Base-by-base conservation (phyloP, 2,888 invertebrate species). In the Drosophila heteroneura region DNA sequence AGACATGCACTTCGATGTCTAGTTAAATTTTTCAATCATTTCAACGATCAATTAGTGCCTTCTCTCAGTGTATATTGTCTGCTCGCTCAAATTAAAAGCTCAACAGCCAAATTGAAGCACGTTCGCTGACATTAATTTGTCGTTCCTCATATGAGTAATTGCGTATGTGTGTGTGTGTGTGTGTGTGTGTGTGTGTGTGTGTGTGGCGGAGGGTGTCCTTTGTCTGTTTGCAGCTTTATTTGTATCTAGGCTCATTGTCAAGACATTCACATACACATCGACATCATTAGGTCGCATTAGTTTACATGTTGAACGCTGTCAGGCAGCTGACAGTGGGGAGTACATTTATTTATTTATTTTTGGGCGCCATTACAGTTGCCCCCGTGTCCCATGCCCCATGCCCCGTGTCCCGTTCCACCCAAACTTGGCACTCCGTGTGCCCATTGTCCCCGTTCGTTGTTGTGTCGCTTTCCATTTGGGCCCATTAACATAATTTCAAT, bases 61-160 rank as follows among this genome's bases (percentile, higher is more conserved):
- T 52, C 10, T 26, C 16, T 33, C 61, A 51, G 51, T 76, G 75
- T 76, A 64, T 22, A 22, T 22, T 6, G 59, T 47, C 30, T 33
- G 37, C 37, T 35, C 33, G 64, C 77, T 58, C 74, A 68, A 81
- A 80, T 80, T 80, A 80, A 81, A 81, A 81, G 80, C 80, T 82
- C 64, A 83, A 74, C 65, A 72, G 62, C 73, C 82, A 82, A 82
- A 82, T 82, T 82, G 82, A 77, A 77, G 83, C 82, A 82, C 82
- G 82, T 82, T 77, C 83, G 64, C 69, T 74, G 83, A 82, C 82
- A 76, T 82, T 83, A 77, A 73, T 74, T 84, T 83, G 70, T 83
- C 76, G 70, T 76, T 67, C 71, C 71, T 73, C 69, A 80, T 80
- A 79, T 79, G 79, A 80, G 79, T 79, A 76, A 80, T 79, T 80